These are phyloP conservation scores for Gopherus evgoodei DNA, from an alignment of 2,113 vertebrate species.

Conservation along the genomic window DNA sequence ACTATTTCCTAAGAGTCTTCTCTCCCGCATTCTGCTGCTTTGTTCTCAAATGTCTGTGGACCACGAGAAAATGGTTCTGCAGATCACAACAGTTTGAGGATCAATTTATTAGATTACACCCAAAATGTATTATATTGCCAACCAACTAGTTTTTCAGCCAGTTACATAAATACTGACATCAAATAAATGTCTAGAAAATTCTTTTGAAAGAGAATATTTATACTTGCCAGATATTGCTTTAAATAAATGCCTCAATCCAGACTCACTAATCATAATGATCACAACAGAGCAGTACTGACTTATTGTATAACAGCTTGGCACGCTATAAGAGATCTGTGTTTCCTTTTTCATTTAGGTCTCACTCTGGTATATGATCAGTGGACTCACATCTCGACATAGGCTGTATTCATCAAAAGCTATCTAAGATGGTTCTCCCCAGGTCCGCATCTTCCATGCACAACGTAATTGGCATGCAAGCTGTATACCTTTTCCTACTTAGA, in stretches of 20 bases:
- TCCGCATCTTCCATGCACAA: neutral
- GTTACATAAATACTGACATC: neutral
- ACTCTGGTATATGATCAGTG: neutral
- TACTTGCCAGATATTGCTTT: neutral
- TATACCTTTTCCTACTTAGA: neutral
- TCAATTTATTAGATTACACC: rapidly evolving
- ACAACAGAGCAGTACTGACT: neutral
- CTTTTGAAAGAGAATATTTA: neutral
- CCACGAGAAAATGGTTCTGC: neutral
- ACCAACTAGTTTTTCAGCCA: neutral
- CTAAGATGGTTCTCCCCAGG: neutral
- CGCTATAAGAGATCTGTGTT: neutral
- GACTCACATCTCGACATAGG: neutral
- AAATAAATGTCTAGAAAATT: neutral
- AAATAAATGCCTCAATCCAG: neutral
- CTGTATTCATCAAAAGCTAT: neutral
- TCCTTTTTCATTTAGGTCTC: neutral
- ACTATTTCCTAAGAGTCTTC: neutral
- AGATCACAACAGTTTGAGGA: neutral
- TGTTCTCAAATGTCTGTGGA: neutral
- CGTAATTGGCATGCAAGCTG: neutral
- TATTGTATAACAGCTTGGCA: neutral
- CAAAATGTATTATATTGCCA: neutral
- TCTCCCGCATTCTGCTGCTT: neutral
- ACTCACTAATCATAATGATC: neutral